Conservation (phyloP, 2,888 invertebrate species). For the Pristionchus japonicus region DNA sequence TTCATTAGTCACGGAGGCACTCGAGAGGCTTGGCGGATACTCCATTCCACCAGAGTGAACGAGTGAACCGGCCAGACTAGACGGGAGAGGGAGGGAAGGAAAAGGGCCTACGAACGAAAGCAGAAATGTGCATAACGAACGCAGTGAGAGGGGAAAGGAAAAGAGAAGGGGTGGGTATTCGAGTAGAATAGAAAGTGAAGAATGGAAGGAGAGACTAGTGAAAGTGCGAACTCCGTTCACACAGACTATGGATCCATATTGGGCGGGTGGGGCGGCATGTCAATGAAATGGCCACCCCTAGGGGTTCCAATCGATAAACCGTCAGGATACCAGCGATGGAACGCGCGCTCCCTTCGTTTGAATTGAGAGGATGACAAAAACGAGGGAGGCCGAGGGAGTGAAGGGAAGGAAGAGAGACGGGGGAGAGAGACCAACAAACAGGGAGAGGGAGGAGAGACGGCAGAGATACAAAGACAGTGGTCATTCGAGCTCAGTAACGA, state of each 20-base stretch:
- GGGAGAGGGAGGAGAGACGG: background rate
- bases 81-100: background rate
- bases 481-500: background rate
- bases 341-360: conserved; percentile 13
- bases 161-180: conserved; percentile 13
- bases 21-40: background rate
- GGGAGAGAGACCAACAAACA: conserved; percentile 26
- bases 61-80: background rate
- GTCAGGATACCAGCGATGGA: background rate
- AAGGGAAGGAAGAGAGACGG: background rate
- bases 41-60: background rate
- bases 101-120: background rate
- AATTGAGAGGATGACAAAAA: conserved; percentile 42
- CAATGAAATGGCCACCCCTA: background rate
- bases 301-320: background rate
- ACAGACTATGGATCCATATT: conserved; percentile 20
- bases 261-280: background rate
- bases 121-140: background rate
- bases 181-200: conserved; percentile 5
- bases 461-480: background rate
- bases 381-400: background rate
- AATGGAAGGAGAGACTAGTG: background rate
- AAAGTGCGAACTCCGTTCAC: conserved; percentile 26
- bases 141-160: background rate
- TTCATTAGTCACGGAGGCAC: background rate